Evolutionary conservation across 2,888 invertebrate species (phyloP), one percentile per base, ranked within the genome.

Genomic region (Nipponacmea schrenckii): DNA sequence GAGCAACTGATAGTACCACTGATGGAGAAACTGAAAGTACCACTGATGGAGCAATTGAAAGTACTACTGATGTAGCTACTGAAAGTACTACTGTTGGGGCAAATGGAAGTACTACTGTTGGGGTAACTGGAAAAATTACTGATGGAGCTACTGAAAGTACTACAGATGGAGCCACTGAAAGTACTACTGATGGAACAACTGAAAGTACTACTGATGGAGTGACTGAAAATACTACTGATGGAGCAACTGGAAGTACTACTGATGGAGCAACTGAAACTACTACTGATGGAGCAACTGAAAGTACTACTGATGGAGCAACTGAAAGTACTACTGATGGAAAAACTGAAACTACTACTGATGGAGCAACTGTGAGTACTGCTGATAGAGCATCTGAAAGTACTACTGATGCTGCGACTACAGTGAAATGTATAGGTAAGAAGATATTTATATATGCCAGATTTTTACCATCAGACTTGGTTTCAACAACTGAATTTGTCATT

Each of bases 1-100:
- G n/a, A 50, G 15, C 50, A 15, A 70, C 70, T 48, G n/a, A 44
- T 48, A 31, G 17, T 46, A n/a, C 46, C 67, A 71, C 62, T 27
- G 50, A 50, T 20, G 50, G 20, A 68, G 20, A 39, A 56, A 62
- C 44, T 24, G 20, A 48, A n/a, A 31, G 44, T 5, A n/a, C 62
- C 15, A 48, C 69, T 39, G 69, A 50, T 50, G 15, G 24, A 27
- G 44, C 46, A 71, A 46, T 14, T 15, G 17, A 62, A 31, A 46
- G 44, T 46, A 44, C 56, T 45, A 48, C 69, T 26, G 27, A n/a
- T 14, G 15, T 8, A 15, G 10, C 12, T 56, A 46, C 24, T 7
- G 27, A 3, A 56, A 72, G 10, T 39, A 39, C 65, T 20, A 64
- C 71, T 31, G n/a, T 45, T n/a, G 50, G 64, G 31, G 44, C 62